Evolutionary conservation across 2,888 invertebrate species (phyloP), one percentile per base, ranked within the genome.

Genomic region (Macrophya annulata): DNA sequence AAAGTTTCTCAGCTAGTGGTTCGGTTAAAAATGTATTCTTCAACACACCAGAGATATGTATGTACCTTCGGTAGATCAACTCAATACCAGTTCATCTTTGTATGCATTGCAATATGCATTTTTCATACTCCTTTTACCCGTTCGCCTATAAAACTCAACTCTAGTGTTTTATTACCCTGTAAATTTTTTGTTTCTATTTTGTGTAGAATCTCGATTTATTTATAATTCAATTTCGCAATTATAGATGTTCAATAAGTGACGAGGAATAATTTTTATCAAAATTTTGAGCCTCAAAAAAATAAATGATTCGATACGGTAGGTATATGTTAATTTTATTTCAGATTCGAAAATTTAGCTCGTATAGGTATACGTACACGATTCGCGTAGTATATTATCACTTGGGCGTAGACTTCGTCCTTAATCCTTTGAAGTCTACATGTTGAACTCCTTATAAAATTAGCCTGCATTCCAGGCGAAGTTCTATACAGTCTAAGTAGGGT

Each of bases 281-380:
- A 55, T 17, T 12, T 55, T n/a, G 55, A 17, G 55, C 55, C 10
- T 10, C n/a, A 55, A 17, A 55, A 4, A n/a, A n/a, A n/a, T n/a
- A 55, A 4, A 17, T 12, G 43, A 43, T 43, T 43, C 59, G 59
- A 2, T 59, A 17, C 1, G 21, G n/a, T 59, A 21, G 6, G 6
- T 59, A n/a, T 62, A 62, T 62, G 62, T n/a, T 21, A 62, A 62
- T 62, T 62, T 62, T 21, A 62, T 62, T 62, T 10, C 62, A 62
- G 9, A 21, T 21, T 62, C 25, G 8, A 62, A 21, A 25, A 62
- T 62, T 25, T 21, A 31, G 1, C 1, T 31, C 3, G 31, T 31
- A 31, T 31, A 2, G 3, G 1, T 2, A 31, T 31, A 31, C 31
- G 31, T 31, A 31, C 17, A 25, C 21, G 25, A 25, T n/a, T 62